Percentiles rank a stretch among this genome's conserved stretches.
These are phyloP conservation scores for Aplysia californica DNA, from an alignment of 1,140 invertebrate species.

Conservation along the genomic window DNA sequence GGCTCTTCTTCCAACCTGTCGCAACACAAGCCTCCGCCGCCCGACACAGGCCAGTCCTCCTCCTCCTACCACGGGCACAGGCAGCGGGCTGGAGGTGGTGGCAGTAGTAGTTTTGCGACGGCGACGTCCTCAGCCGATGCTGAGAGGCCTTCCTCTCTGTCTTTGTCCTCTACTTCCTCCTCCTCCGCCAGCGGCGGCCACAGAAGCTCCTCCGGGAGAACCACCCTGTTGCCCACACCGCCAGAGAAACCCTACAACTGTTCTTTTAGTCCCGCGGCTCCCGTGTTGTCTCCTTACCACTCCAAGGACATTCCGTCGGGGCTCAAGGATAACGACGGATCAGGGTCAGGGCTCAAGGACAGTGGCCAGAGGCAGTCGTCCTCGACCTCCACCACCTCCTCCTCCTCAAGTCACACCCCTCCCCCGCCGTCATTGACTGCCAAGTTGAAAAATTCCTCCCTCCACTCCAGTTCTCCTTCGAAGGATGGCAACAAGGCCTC, in stretches of 20 bases:
- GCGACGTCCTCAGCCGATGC: not conserved
- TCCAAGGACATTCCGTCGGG: not conserved
- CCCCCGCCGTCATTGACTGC: not conserved
- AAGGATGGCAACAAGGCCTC: not conserved
- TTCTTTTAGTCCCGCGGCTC: not conserved
- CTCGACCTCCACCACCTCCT: too few relatives aligned
- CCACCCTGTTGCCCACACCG: too few relatives aligned
- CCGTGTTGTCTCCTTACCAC: not conserved
- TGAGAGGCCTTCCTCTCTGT: not conserved
- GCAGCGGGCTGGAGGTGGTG: not conserved
- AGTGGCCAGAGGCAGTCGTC: too few relatives aligned
- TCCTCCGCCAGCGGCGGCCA: not conserved
- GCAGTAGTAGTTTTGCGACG: not conserved
- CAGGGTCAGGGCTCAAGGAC: not conserved
- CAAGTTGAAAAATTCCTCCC: not conserved
- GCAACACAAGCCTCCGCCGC: not conserved
- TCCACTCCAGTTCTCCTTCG: not conserved
- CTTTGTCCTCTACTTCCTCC: not conserved
- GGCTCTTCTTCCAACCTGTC: not conserved
- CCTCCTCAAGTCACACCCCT: not conserved
- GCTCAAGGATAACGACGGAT: not conserved
- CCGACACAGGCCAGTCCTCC: not conserved
- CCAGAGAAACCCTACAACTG: too few relatives aligned
- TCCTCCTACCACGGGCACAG: too few relatives aligned
- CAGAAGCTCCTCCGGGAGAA: too few relatives aligned